Evolutionary conservation across 2,888 invertebrate genomes (phyloP).

Genomic region (Kuschelorhynchus macadamiae): DNA sequence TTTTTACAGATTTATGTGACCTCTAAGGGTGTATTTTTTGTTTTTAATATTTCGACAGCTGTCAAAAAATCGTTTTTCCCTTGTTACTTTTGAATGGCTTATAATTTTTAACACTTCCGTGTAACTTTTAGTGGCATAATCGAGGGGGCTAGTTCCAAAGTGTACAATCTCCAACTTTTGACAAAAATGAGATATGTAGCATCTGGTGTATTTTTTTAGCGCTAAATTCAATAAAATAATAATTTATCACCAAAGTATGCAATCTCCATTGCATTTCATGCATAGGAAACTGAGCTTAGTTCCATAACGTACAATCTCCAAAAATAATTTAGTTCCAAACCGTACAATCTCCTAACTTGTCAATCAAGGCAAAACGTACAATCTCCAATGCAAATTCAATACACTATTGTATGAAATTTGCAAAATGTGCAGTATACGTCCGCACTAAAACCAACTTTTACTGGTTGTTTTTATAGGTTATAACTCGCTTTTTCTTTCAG

Average conservation of each 20-base stretch:
- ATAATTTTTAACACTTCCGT: too few relatives aligned
- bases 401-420: not conserved
- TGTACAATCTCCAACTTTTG: not conserved
- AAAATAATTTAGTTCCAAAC: not conserved
- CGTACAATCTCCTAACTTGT: not conserved
- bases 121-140: too few relatives aligned
- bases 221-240: not conserved
- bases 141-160: conserved; percentile 1
- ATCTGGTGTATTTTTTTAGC: not conserved
- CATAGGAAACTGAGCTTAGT: not conserved
- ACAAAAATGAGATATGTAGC: not conserved
- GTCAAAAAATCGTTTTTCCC: too few relatives aligned
- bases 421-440: not conserved
- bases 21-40: too few relatives aligned
- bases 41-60: too few relatives aligned
- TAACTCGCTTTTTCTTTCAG: too few relatives aligned
- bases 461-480: not conserved
- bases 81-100: too few relatives aligned
- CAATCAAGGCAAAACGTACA: conserved; percentile 1
- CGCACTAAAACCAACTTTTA: not conserved
- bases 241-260: not conserved
- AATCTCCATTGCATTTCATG: not conserved
- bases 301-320: conserved; percentile 4
- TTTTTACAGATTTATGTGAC: too few relatives aligned
- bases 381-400: not conserved